Base-by-base conservation (phyloP, 2,888 invertebrate species). In the Callyntrura guangdongensis region DNA sequence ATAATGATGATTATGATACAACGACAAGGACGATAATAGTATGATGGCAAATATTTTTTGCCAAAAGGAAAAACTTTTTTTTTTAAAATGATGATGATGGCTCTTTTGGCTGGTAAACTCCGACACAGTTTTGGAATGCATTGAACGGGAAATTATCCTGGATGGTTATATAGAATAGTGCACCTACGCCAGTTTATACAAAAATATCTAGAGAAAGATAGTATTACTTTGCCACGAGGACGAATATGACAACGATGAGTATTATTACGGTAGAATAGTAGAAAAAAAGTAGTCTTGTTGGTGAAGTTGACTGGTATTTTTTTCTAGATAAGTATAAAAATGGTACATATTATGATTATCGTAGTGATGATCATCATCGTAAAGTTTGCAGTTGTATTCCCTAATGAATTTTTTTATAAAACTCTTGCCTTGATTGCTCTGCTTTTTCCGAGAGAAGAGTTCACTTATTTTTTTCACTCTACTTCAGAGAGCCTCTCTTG, bases 361-460 rank as follows among this genome's bases (percentile, higher is more conserved):
- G 69, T 83, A 27, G 25, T 67, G 64, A 83, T 72, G 45, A 45
- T 56, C 36, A 82, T 84, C 69, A 84, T 69, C 84, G 69, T 84
- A 69, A 49, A 84, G 25, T 69, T 84, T 84, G 53, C 84, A 36
- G 53, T 84, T 53, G 53, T 49, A 84, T 69, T 82, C 82, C 64
- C 82, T 82, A 82, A 82, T 82, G 82, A 82, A 82, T 64, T 82
- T 47, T 64, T 82, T 47, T 47, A 82, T 49, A 69, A 67, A 61
- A 82, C 61, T 45, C 17, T 82, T 49, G 83, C 67, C 83, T 53
- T 84, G 49, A 84, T 67, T 67, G 59, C 56, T 25, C 27, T 27
- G 14, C 25, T 61, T 61, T 72, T 22, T 27, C 27, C 27, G 1
- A 36, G 4, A 53, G 2, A 53, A 53, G 53, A 53, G 14, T 53